A percentile compares a stretch with the other conserved stretches of the same genome.
Conservation (phyloP, 2,797 vertebrate genomes). For the Parotocinclus haroldoi region DNA sequence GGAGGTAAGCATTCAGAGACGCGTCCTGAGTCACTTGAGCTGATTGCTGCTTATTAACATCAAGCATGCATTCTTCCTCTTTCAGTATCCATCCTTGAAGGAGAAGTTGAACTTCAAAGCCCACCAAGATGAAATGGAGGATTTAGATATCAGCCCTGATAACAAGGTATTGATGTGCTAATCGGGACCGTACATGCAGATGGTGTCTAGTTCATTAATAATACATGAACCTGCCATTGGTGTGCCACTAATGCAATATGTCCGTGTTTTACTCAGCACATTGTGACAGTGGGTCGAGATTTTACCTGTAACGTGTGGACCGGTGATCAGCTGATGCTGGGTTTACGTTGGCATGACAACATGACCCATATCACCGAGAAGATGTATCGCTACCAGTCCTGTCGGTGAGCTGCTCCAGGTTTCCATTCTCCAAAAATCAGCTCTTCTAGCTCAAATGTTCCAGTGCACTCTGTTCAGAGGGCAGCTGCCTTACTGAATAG, state of each 20-base stretch:
- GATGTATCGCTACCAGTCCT: slow-evolving; percentile 86
- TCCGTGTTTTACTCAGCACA: slow-evolving; percentile 56
- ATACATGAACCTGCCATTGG: neutral
- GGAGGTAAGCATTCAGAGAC: slow-evolving; percentile 74
- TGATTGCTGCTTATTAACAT: slow-evolving; percentile 28
- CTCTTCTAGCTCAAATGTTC: no score
- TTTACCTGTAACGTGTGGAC: slow-evolving; percentile 90
- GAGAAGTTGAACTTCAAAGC: slow-evolving; percentile 86
- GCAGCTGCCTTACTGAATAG: no score
- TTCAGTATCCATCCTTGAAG: slow-evolving; percentile 87
- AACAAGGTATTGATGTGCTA: slow-evolving; percentile 77
- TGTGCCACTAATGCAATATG: slow-evolving; percentile 3
- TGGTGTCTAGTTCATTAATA: slow-evolving; percentile 3
- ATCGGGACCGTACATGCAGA: slow-evolving; percentile 12
- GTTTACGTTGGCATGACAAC: slow-evolving; percentile 85
- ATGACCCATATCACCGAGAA: slow-evolving; percentile 76
- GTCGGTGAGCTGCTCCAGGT: slow-evolving; percentile 71
- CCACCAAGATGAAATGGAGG: slow-evolving; percentile 87
- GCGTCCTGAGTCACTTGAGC: neutral
- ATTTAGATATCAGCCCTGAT: slow-evolving; percentile 81
- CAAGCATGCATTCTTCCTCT: slow-evolving; percentile 8
- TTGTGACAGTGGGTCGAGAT: slow-evolving; percentile 87
- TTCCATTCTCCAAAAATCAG: no score
- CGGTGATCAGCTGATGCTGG: slow-evolving; percentile 78
- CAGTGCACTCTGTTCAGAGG: no score